Evolutionary conservation across 35 echinoderm and acorn worm species (phyloP), one percentile per base, ranked within the genome.

Genomic region (Eucidaris tribuloides): DNA sequence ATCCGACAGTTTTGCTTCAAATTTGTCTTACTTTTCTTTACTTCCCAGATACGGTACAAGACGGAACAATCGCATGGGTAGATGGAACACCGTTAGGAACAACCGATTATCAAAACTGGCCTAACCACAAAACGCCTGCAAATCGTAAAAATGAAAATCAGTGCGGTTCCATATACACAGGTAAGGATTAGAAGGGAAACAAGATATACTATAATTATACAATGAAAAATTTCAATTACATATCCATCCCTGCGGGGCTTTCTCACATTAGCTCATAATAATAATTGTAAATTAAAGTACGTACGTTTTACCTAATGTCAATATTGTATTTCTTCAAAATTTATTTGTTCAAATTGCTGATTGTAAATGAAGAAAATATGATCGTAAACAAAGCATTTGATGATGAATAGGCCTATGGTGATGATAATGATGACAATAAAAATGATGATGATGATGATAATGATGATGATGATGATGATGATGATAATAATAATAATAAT

Each of bases 121-220:
- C 68, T 1, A 22, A 33, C 2, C 4, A 20, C 40, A 74, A 38
- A 7, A 74, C 28, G 44, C 68, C 68, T 2, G 68, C 22, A 14
- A 74, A 74, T 40, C 38, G 35, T 3, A 40, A 74, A 44, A 40
- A n/a, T 6, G 68, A 74, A 20, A 3, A 6, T 18, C 68, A 74
- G 44, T 74, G 68, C 40, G 68, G 68, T 24, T 74, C 68, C 37
- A 74, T 74, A n/a, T 74, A 74, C 9, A 5, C 68, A 4, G 68
- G 68, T 74, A 74, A 1, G 30, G 2, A 3, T 58, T 58, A 23
- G 1, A 58, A 4, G 55, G 28, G 20, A 19, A 58, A 58, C 19
- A 58, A 23, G 55, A 14, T 58, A 0, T 15, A 0, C 28, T 22
- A 7, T 15, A 58, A 59, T 20, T 59, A 2, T 24, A 7, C 18